Base-by-base conservation (phyloP, 2,113 vertebrate species). In the Plecturocebus donacophilus region DNA sequence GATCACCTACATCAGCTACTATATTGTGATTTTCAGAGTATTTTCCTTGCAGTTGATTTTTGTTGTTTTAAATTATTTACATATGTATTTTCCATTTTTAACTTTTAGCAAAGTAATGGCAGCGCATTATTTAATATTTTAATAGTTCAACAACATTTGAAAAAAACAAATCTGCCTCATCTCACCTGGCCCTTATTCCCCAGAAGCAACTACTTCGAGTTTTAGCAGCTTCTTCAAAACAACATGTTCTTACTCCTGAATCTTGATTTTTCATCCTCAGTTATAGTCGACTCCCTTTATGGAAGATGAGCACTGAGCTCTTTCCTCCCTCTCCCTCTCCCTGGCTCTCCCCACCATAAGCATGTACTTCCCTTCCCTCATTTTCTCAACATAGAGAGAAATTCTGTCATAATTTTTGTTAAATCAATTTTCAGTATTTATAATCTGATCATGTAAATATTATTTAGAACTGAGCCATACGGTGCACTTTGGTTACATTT, bases 41-140 rank as follows among this genome's bases (percentile, higher is more conserved):
- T 61, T 85, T 82, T 58, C 64, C 91, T 95, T 79, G 42, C 64
- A 80, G 40, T 70, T 84, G 17, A n/a, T 71, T 84, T 94, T 88
- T 61, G 16, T 94, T 76, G 70, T 79, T 77, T 96, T 38, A 70
- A 79, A 79, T 75, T 82, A 64, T 40, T 45, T 27, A 90, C 20
- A 21, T 4, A 32, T 58, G 47, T 40, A 71, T 56, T 21, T 64
- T 95, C n/a, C 23, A n/a, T 54, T 87, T 87, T 68, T 79, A 71
- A 70, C 80, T 91, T 71, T 95, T 86, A 86, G 58, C 42, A 71
- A 79, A 85, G 11, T 25, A 81, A 80, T 81, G 10, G 21, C 75
- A 95, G 19, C 30, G 32, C 54, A 25, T 87, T 45, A 30, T 64
- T 81, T 95, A 64, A 52, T 52, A 64, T 73, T 75, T 49, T 38